A percentile compares a stretch with the other conserved stretches of the same genome.
These are phyloP conservation scores for Sminthopsis crassicaudata DNA, from an alignment of 2,113 vertebrate genomes.

Conservation along the genomic window DNA sequence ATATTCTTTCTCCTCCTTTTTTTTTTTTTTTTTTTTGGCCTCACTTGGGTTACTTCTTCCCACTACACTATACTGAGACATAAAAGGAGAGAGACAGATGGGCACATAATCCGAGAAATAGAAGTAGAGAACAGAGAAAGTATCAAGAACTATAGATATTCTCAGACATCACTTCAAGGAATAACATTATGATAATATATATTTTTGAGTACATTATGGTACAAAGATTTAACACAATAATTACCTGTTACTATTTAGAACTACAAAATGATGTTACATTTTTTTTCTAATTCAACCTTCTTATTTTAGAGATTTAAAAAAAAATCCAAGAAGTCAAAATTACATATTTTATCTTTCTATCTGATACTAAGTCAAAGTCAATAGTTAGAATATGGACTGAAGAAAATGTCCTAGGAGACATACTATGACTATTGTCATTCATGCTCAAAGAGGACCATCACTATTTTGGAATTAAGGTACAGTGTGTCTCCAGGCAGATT, in stretches of 20 bases:
- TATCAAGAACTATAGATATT: not conserved
- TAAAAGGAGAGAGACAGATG: not conserved
- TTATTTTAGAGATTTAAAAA: not conserved
- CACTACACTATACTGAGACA: not conserved
- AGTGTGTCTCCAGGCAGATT: no score
- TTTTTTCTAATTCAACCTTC: not conserved
- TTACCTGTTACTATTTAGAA: not conserved
- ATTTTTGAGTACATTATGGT: not conserved
- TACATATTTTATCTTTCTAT: not conserved
- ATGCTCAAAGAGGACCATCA: no score
- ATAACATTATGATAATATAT: no score
- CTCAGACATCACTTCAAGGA: no score
- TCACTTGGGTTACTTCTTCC: not conserved
- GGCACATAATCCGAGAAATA: not conserved
- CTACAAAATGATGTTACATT: not conserved
- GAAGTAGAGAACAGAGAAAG: not conserved
- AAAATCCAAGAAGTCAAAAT: not conserved
- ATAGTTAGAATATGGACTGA: not conserved
- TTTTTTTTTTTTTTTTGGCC: not conserved
- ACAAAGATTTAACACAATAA: not conserved
- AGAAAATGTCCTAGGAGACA: not conserved
- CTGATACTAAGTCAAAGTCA: not conserved
- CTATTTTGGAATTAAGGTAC: no score
- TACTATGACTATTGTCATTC: no score
- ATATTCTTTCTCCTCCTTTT: not conserved